Conservation (phyloP, 2,113 vertebrate species). For the Lophotis ruficrista region DNA sequence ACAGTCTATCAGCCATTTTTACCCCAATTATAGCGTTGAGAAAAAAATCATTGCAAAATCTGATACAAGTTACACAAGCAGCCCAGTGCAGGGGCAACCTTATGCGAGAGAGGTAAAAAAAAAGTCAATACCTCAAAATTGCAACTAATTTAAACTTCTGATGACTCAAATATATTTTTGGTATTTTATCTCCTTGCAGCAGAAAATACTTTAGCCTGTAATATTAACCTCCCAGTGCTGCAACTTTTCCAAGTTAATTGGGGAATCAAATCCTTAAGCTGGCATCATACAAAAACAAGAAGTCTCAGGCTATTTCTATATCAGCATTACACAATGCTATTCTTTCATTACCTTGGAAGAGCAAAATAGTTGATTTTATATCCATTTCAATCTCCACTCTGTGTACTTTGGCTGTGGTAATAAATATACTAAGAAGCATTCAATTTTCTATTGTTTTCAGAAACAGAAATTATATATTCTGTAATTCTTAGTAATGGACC, state of each 20-base stretch:
- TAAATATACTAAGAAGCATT: background rate
- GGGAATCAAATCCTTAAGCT: background rate
- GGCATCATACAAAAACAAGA: background rate
- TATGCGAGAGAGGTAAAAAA: background rate
- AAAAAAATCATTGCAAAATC: background rate
- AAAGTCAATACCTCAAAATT: background rate
- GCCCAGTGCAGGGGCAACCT: background rate
- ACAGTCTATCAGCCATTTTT: background rate
- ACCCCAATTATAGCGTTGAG: fast-evolving
- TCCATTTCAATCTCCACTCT: background rate
- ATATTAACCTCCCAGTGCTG: background rate
- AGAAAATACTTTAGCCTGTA: background rate
- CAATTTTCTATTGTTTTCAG: background rate
- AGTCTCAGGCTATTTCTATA: background rate
- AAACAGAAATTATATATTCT: background rate
- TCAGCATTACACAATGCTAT: background rate
- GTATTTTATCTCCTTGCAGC: background rate
- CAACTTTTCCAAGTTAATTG: background rate
- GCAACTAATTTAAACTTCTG: background rate
- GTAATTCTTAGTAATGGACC: background rate
- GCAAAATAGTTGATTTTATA: background rate
- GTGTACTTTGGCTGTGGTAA: background rate
- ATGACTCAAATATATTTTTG: background rate
- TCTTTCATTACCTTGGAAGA: background rate
- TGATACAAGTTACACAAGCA: background rate